Base-by-base conservation (phyloP, 2,888 invertebrate species). In the Cryptus armator region DNA sequence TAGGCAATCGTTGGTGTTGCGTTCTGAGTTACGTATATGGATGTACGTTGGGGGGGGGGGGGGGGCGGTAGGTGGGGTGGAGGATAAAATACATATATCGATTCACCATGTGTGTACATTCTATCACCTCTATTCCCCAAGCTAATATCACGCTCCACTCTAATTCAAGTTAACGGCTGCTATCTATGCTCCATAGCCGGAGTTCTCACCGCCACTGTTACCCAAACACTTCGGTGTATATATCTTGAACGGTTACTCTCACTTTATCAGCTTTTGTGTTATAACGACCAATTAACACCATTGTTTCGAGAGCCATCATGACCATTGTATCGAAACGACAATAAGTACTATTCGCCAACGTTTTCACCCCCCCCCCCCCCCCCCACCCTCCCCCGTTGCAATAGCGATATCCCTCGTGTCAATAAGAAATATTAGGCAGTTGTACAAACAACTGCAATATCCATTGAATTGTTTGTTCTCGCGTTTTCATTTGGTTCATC, bases 151-250 rank as follows among this genome's bases (percentile, higher is more conserved):
- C 48, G 29, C 81, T 59, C 81, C 44, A 51, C 82, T 85, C 85
- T 82, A 82, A 85, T 82, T 82, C 85, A 85, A 81, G 82, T 85
- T 85, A 85, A 85, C 85, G 75, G 71, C 56, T 67, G 66, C 59
- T 79, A 79, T 82, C 81, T 79, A 53, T 66, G 70, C 77, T 59
- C 75, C 70, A 59, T 78, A 66, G 24, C 70, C 75, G 29, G 64
- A 29, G 48, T n/a, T 56, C n/a, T 67, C 66, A 29, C 51, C 66
- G 29, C 64, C 14, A 62, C 43, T 32, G 19, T 75, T 48, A 14
- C 16, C 19, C 32, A 24, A 62, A 14, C 59, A 37, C 37, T 37
- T 37, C 37, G 5, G 6, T 37, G 37, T 32, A 14, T 62, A 62
- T 32, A 62, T 62, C 59, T 29, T 62, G 14, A 29, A 12, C n/a